These are phyloP conservation scores for Diaphora mendica DNA, from an alignment of 2,888 invertebrate species.

Conservation along the genomic window DNA sequence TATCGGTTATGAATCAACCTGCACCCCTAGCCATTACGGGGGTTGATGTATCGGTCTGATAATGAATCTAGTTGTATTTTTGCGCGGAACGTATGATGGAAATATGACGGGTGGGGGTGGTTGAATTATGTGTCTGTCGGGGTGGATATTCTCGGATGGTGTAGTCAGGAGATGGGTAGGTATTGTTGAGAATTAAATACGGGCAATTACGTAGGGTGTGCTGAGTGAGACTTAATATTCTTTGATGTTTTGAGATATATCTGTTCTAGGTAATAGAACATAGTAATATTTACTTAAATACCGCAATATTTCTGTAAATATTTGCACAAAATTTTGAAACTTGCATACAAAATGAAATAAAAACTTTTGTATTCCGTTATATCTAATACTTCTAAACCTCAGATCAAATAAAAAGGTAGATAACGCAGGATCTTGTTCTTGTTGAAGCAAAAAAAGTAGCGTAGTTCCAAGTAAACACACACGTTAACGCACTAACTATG, in stretches of 20 bases:
- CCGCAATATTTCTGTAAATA: no score
- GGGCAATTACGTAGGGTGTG: conserved; percentile 15
- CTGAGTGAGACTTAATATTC: background rate
- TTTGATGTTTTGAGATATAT: background rate
- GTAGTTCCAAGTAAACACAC: no score
- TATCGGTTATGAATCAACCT: conserved; percentile 85
- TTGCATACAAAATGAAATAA: no score
- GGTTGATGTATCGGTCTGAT: conserved; percentile 81
- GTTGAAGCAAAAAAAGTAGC: no score
- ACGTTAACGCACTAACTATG: no score
- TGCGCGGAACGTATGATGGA: conserved; percentile 79
- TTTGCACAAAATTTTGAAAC: no score
- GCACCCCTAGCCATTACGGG: conserved; percentile 65
- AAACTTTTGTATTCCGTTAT: no score
- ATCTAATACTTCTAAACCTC: no score
- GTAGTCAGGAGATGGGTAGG: conserved; percentile 8
- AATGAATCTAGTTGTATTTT: conserved; percentile 84
- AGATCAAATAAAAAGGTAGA: no score
- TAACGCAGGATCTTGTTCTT: no score
- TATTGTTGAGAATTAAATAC: conserved; percentile 22
- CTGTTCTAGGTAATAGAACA: background rate
- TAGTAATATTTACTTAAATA: background rate
- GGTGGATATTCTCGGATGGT: conserved; percentile 32
- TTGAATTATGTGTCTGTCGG: conserved; percentile 58
- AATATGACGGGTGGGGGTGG: conserved; percentile 74